Evolutionary conservation across 1,140 invertebrate genomes (phyloP).

Genomic region (Sweltsa coloradensis): DNA sequence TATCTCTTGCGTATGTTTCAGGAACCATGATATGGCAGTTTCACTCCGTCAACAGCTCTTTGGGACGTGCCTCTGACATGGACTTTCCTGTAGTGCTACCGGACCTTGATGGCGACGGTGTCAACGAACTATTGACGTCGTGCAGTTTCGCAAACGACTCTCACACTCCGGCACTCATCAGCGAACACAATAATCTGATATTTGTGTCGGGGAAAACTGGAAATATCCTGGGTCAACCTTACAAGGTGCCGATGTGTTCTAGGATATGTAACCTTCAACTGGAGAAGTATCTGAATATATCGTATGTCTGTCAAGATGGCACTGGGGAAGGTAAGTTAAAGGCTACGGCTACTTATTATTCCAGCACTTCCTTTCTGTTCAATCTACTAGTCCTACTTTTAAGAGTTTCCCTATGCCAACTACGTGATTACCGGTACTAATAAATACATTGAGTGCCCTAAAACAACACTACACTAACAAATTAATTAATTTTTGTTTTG

Average conservation of each 20-base stretch:
- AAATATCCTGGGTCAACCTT: conserved; percentile 27
- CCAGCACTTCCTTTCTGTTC: no score
- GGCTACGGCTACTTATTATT: no score
- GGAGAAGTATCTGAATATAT: conserved; percentile 29
- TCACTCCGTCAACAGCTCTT: conserved; percentile 33
- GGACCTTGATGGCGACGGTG: conserved; percentile 54
- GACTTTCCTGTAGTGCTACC: conserved; percentile 56
- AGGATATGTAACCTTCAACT: conserved; percentile 11
- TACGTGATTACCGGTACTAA: no score
- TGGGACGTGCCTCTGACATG: conserved; percentile 42
- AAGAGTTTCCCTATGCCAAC: no score
- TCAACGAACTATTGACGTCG: conserved; percentile 48
- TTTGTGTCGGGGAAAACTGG: conserved; percentile 49
- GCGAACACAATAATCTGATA: conserved; percentile 41
- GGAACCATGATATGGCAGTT: conserved; percentile 15
- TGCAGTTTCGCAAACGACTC: conserved; percentile 1
- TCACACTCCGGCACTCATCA: conserved; percentile 3
- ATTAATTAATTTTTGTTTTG: no score
- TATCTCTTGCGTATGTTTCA: conserved; percentile 1
- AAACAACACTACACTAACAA: no score
- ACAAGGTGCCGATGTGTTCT: conserved; percentile 10
- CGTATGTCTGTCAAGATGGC: conserved; percentile 16
- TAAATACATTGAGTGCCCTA: no score
- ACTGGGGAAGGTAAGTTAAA: no score
- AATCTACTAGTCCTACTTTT: no score